Percentiles rank a stretch among this genome's conserved stretches.
These are phyloP conservation scores for Lobophora halterata DNA, from an alignment of 2,888 invertebrate genomes.

Conservation along the genomic window DNA sequence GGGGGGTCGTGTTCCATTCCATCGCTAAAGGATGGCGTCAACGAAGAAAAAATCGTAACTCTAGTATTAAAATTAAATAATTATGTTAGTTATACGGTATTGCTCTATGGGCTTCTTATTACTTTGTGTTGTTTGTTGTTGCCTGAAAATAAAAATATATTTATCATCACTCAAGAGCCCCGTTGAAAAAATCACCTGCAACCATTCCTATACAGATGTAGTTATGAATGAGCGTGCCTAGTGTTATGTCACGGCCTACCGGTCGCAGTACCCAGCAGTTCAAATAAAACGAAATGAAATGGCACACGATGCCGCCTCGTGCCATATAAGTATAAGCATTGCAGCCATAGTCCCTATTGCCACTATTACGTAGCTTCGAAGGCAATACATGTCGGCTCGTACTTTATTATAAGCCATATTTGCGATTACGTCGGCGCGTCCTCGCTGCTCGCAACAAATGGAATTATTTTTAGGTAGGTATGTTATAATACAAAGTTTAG, in stretches of 20 bases:
- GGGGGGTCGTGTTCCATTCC: too few species aligned
- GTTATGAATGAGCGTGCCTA: constrained; percentile 29
- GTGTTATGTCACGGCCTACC: constrained; percentile 45
- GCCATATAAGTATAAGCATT: constrained; percentile 40
- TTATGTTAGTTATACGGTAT: too few species aligned
- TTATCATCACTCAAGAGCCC: too few species aligned
- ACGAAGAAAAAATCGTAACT: too few species aligned
- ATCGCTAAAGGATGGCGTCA: too few species aligned
- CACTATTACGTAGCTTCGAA: constrained; percentile 47
- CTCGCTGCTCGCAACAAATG: constrained; percentile 15
- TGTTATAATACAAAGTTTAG: constrained; percentile 5
- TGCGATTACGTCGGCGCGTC: constrained; percentile 33
- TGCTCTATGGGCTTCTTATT: too few species aligned
- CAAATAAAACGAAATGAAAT: constrained; percentile 61
- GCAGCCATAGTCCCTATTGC: constrained; percentile 42
- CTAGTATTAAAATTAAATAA: too few species aligned
- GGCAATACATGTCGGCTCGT: constrained; percentile 46
- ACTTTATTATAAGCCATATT: constrained; percentile 41
- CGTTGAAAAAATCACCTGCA: too few species aligned
- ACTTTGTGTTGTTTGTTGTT: too few species aligned
- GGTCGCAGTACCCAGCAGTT: constrained; percentile 41
- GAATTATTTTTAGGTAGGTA: constrained; percentile 22
- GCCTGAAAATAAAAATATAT: too few species aligned
- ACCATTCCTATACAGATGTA: too few species aligned
- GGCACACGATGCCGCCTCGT: constrained; percentile 39